phyloP scores from a whole-genome alignment of 2,113 vertebrate genomes.

The Morone chrysops region DNA sequence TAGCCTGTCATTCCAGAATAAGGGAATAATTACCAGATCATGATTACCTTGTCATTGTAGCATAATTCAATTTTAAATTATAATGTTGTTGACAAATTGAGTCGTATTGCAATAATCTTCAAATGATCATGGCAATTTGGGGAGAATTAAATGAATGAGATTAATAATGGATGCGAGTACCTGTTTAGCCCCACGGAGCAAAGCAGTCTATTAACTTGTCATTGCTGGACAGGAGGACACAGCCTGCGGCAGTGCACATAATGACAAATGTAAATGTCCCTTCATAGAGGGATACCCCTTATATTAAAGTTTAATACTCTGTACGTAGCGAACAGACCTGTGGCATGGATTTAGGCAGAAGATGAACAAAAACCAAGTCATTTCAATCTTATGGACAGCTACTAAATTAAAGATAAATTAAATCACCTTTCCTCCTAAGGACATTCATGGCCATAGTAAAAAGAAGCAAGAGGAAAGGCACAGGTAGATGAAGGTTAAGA shows the following conservation, averaged over 20 bases:
- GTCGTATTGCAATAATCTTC: conserved; percentile 47
- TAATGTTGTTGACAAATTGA: conserved; percentile 63
- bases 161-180: conserved; percentile 54
- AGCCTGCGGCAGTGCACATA: conserved; percentile 23
- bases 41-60: conserved; percentile 57
- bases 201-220: conserved; percentile 61
- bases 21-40: conserved; percentile 59
- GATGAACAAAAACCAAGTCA: conserved; percentile 11
- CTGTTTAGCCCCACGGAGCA: conserved; percentile 34
- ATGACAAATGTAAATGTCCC: conserved; percentile 54
- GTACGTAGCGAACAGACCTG: conserved; percentile 15
- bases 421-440: conserved; percentile 1
- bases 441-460: not conserved
- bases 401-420: not conserved
- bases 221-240: conserved; percentile 52
- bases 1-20: conserved; percentile 51
- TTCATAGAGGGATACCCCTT: conserved; percentile 38
- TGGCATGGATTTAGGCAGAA: conserved; percentile 26
- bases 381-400: conserved; percentile 13
- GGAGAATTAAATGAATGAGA: conserved; percentile 48
- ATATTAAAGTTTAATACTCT: conserved; percentile 32
- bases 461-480: not conserved
- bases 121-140: conserved; percentile 53
- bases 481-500: not conserved
- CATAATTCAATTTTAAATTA: conserved; percentile 56